Evolutionary conservation across 2,113 vertebrate species (phyloP).

Genomic region (Hippocampus abdominalis): DNA sequence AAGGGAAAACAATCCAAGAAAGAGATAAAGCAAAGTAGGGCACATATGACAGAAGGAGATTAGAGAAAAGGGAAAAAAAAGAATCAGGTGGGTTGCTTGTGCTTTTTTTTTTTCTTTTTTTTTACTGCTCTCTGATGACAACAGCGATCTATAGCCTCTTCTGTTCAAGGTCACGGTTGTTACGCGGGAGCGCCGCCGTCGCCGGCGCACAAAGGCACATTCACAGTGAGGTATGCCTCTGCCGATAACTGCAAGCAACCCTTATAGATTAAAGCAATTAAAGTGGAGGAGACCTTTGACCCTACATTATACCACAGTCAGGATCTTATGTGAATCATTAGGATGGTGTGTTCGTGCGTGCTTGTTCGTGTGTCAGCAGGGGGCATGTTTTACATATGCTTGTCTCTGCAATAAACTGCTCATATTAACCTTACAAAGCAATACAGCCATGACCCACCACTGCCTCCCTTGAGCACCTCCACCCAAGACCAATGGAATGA

Average conservation of each 20-base stretch:
- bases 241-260: constrained; percentile 68
- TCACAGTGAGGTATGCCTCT: constrained; percentile 57
- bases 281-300: constrained; percentile 64
- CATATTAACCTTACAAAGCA: constrained; percentile 51
- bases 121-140: constrained; percentile 41
- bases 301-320: constrained; percentile 50
- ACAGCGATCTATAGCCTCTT: constrained; percentile 63
- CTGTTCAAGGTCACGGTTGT: constrained; percentile 69
- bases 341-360: constrained; percentile 5
- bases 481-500: constrained; percentile 34
- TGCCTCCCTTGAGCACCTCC: background rate
- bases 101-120: constrained; percentile 16
- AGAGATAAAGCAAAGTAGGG: constrained; percentile 19
- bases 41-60: constrained; percentile 30
- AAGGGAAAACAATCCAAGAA: constrained; percentile 15
- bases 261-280: constrained; percentile 74
- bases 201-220: constrained; percentile 26
- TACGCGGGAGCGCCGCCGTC: constrained; percentile 62
- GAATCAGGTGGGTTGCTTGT: constrained; percentile 28
- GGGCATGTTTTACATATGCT: constrained; percentile 57
- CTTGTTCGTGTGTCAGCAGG: constrained; percentile 11
- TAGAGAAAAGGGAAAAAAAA: constrained; percentile 15
- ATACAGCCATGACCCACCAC: constrained; percentile 5
- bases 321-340: constrained; percentile 58
- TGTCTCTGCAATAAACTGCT: constrained; percentile 52